These are phyloP conservation scores for Invenusta paracnida DNA, from an alignment of 2,888 invertebrate species.

Conservation along the genomic window DNA sequence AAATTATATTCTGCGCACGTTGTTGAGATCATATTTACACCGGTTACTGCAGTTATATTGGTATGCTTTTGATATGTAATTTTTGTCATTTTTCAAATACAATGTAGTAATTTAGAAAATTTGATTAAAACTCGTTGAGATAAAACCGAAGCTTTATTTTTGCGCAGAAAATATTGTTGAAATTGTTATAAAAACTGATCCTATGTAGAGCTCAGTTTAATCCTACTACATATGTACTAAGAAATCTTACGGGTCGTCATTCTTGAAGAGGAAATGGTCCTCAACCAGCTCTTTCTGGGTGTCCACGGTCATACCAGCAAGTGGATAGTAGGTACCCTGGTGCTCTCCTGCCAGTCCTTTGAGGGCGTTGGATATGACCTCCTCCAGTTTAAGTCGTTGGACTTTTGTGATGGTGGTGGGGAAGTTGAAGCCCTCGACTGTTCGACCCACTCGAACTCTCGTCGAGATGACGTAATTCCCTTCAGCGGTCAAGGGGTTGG, in stretches of 20 bases:
- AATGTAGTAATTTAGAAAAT: too few species aligned
- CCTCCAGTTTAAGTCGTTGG: slow-evolving; percentile 92
- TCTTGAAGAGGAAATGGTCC: slow-evolving; percentile 69
- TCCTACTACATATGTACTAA: too few species aligned
- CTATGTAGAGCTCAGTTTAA: too few species aligned
- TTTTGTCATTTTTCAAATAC: too few species aligned
- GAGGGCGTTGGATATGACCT: slow-evolving; percentile 65
- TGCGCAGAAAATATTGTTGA: too few species aligned
- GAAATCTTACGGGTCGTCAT: slow-evolving; percentile 43
- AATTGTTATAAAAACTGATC: too few species aligned
- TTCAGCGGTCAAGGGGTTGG: not conserved
- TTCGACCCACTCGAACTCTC: slow-evolving; percentile 90
- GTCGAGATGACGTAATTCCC: slow-evolving; percentile 81
- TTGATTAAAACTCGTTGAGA: too few species aligned
- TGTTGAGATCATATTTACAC: too few species aligned
- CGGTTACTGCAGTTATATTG: too few species aligned
- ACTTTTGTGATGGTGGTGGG: slow-evolving; percentile 79
- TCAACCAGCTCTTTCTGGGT: slow-evolving; percentile 92
- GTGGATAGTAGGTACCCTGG: slow-evolving; percentile 87
- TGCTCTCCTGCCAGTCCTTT: slow-evolving; percentile 68
- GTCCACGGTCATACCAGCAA: slow-evolving; percentile 91
- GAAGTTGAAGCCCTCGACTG: slow-evolving; percentile 85
- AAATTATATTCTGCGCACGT: too few species aligned
- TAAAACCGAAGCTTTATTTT: too few species aligned
- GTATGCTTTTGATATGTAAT: too few species aligned